Percentiles rank a stretch among this genome's conserved stretches.
Evolutionary conservation across 2,113 vertebrate species (phyloP).

Genomic region (Epinephelus fuscoguttatus): DNA sequence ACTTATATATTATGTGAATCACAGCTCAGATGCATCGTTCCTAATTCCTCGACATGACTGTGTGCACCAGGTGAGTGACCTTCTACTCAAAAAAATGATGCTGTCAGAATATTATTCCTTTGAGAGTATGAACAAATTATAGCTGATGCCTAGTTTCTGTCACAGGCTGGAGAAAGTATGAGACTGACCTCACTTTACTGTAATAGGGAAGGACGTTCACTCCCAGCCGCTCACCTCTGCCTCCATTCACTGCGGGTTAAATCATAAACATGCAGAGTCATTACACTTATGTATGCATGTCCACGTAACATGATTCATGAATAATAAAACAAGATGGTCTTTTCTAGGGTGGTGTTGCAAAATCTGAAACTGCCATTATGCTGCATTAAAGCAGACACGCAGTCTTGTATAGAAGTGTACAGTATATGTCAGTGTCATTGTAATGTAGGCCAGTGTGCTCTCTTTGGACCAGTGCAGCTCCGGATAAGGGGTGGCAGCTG

Average conservation of each 20-base stretch:
- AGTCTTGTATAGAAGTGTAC: conserved; percentile 4
- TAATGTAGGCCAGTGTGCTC: conserved; percentile 69
- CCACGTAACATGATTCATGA: neutral
- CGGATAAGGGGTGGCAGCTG: conserved; percentile 52
- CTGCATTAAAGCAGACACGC: conserved; percentile 20
- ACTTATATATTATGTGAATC: neutral
- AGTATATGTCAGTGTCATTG: conserved; percentile 56
- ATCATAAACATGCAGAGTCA: neutral
- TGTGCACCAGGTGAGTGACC: conserved; percentile 53
- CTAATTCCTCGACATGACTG: conserved; percentile 12
- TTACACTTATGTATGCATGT: neutral
- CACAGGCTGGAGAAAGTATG: neutral
- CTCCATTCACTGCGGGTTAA: conserved; percentile 24
- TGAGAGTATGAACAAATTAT: conserved; percentile 11
- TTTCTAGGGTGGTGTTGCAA: neutral
- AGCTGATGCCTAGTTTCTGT: conserved; percentile 27
- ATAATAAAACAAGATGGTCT: neutral
- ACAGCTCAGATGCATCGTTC: conserved; percentile 5
- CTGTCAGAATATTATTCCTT: conserved; percentile 26
- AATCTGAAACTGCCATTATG: neutral
- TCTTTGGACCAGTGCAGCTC: conserved; percentile 49
- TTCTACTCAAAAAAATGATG: conserved; percentile 31
- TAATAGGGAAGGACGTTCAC: neutral
- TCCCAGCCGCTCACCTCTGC: conserved; percentile 2
- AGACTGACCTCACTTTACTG: conserved; percentile 17